Base-by-base conservation (phyloP, 1,140 invertebrate genomes). In the Zeugodacus cucurbitae region DNA sequence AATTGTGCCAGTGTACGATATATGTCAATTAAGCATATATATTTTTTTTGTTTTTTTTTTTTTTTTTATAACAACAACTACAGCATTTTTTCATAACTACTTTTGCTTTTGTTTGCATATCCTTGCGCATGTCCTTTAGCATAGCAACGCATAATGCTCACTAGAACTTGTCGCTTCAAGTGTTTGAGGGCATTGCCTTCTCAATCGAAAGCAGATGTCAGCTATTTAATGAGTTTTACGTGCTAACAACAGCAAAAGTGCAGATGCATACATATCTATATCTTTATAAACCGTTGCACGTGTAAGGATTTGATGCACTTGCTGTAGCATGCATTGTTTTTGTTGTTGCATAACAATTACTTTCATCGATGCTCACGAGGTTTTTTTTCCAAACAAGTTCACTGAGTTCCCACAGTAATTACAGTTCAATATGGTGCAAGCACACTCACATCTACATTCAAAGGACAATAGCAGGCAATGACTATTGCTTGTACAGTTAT, bases 151-250 rank as follows among this genome's bases (percentile, higher is more conserved):
- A 41, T 37, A 22, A 17, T 48, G 8, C 37, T 78, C 14, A 37
- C 58, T n/a, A 17, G 11, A 74, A n/a, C 22, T 37, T n/a, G 8
- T 78, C 74, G 44, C 20, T 82, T 82, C 41, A 82, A 82, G 74
- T 48, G 41, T 29, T 82, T 44, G 7, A 82, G 74, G 74, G 41
- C 74, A 82, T 82, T 82, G 74, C 26, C 74, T 82, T 82, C n/a
- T 82, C 74, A 82, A 82, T 82, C n/a, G 74, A 44, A 48, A 82
- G 6, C 74, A 82, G 74, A 48, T 82, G 74, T 26, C 44, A 7
- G 41, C 74, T 82, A 48, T 82, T 82, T 82, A 82, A 82, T 82
- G 44, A 82, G 74, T 82, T 82, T 82, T 82, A 82, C 74, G 74
- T 82, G 74, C 74, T 70, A 70, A 29, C 64, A 70, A 34, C 58